These are phyloP conservation scores for Synergus gifuensis DNA, from an alignment of 2,888 invertebrate genomes.

Conservation along the genomic window DNA sequence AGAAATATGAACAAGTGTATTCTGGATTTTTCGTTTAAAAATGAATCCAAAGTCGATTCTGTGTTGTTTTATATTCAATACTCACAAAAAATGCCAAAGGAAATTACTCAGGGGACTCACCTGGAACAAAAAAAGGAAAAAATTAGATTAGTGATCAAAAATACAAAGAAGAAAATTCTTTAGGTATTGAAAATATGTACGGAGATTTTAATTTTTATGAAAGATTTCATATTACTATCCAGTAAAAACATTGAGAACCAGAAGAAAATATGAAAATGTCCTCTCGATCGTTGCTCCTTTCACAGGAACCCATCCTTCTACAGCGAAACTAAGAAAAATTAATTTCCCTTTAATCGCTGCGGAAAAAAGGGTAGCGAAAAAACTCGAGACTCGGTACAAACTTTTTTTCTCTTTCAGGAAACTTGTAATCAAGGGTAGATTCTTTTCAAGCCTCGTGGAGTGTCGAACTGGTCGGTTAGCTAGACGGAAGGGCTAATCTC, in stretches of 20 bases:
- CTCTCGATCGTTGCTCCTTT: no score
- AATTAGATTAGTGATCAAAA: not conserved
- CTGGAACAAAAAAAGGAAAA: not conserved
- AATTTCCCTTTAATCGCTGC: not conserved
- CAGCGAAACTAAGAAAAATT: conserved; percentile 1
- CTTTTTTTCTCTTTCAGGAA: not conserved
- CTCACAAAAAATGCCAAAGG: not conserved
- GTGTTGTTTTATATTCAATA: not conserved
- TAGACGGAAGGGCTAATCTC: conserved; percentile 33
- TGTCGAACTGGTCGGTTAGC: conserved; percentile 29
- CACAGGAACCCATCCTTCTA: not conserved
- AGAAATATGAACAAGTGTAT: not conserved
- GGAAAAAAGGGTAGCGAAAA: not conserved
- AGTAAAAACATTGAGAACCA: not conserved
- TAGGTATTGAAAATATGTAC: no score
- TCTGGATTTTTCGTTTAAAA: not conserved
- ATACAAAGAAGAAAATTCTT: not conserved
- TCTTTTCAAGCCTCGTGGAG: not conserved
- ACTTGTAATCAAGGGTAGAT: conserved; percentile 15
- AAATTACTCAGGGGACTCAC: not conserved
- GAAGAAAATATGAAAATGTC: not conserved
- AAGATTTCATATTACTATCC: no score
- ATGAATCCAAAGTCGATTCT: no score
- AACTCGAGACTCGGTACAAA: not conserved
- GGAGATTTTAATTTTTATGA: no score